phyloP scores from a whole-genome alignment of 2,113 vertebrate species.

The Tapirus terrestris region DNA sequence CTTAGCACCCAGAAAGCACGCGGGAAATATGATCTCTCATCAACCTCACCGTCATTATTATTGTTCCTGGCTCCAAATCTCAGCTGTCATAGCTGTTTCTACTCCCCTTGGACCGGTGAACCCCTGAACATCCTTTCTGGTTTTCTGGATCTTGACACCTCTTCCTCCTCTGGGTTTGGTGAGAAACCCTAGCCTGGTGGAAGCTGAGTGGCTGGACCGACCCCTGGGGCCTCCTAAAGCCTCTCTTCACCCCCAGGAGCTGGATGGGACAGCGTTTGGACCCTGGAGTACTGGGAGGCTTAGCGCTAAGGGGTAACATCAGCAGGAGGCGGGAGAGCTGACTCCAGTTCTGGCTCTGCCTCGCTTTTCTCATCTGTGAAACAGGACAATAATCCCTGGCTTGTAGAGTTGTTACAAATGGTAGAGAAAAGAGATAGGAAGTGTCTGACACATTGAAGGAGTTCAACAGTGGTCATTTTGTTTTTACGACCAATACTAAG shows the following conservation, averaged over 20 bases:
- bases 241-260: not conserved
- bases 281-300: not conserved
- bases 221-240: not conserved
- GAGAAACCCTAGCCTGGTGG: not conserved
- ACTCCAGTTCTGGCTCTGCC: not conserved
- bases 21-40: not conserved
- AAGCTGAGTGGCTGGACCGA: no score
- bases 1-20: not conserved
- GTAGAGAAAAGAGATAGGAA: not conserved
- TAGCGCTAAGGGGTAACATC: not conserved
- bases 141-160: not conserved
- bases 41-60: fast-evolving
- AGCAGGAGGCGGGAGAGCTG: not conserved
- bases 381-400: not conserved
- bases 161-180: not conserved
- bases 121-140: not conserved
- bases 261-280: not conserved
- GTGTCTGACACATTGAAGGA: not conserved
- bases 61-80: not conserved
- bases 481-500: not conserved
- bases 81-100: not conserved
- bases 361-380: not conserved
- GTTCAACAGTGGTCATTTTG: not conserved
- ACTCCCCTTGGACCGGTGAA: not conserved
- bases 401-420: not conserved